phyloP scores from a whole-genome alignment of 2,797 vertebrate genomes.

The Threskiornis aethiopicus region DNA sequence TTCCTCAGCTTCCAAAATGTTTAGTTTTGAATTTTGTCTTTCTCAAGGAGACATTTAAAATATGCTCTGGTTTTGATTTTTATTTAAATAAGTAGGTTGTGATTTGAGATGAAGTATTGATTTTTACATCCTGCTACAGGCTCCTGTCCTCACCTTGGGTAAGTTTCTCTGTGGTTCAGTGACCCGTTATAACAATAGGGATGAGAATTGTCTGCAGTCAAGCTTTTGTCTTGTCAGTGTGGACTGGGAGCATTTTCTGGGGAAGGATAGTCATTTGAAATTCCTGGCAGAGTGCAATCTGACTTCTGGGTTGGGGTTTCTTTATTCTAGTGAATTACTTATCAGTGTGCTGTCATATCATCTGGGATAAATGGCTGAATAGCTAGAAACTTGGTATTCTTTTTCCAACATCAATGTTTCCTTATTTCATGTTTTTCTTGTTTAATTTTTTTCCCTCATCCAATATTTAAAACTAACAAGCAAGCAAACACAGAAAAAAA shows the following conservation, averaged over 20 bases:
- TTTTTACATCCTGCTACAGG: neutral
- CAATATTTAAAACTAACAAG: slow-evolving; percentile 7
- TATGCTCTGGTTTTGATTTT: neutral
- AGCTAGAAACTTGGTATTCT: neutral
- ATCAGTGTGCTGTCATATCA: neutral
- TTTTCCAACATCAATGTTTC: neutral
- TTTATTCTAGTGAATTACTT: neutral
- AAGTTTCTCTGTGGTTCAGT: neutral
- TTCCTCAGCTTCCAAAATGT: neutral
- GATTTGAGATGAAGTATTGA: neutral
- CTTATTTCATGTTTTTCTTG: neutral
- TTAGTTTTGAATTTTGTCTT: neutral
- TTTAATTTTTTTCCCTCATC: neutral
- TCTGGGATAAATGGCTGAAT: neutral
- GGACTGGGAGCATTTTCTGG: neutral
- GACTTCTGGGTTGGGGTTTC: neutral
- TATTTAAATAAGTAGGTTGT: neutral
- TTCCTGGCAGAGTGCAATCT: neutral
- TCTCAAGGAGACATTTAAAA: neutral
- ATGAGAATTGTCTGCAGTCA: neutral
- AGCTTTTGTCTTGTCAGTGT: neutral
- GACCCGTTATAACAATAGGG: neutral
- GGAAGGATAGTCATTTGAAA: neutral
- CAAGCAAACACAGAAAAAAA: neutral
- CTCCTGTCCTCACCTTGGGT: neutral